Conservation (phyloP, 1,140 invertebrate species). For the Saccostrea cuccullata region DNA sequence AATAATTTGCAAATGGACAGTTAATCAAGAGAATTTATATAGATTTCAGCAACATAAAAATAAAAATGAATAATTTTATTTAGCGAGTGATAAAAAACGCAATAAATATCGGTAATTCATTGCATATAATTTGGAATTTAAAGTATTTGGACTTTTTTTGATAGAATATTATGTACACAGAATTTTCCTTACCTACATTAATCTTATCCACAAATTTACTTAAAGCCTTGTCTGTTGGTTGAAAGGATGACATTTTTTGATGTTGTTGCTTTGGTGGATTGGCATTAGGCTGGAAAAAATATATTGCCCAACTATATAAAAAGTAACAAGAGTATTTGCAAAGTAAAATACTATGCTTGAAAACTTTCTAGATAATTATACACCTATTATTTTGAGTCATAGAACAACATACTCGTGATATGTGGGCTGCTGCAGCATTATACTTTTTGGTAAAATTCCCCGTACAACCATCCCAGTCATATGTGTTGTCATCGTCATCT, state of each 20-base stretch:
- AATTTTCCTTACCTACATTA: constrained; percentile 81
- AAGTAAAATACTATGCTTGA: neutral
- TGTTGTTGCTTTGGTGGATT: constrained; percentile 47
- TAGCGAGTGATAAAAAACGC: no score
- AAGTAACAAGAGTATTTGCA: neutral
- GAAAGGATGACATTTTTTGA: constrained; percentile 79
- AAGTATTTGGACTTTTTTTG: neutral
- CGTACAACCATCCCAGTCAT: constrained; percentile 69
- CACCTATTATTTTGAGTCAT: no score
- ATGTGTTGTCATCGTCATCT: constrained; percentile 74
- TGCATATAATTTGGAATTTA: no score
- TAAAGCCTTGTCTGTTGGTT: constrained; percentile 89
- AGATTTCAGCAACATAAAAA: no score
- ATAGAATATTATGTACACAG: neutral
- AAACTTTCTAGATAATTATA: neutral
- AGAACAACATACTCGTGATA: constrained; percentile 44
- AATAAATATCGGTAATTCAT: no score
- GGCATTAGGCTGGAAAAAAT: constrained; percentile 57
- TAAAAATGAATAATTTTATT: no score
- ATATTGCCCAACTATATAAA: neutral
- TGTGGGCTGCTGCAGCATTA: constrained; percentile 59
- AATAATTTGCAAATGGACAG: no score
- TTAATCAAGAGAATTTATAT: no score
- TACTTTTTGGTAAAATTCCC: constrained; percentile 77
- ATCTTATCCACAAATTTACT: constrained; percentile 90